Base-by-base conservation (phyloP, 2,888 invertebrate genomes). In the Lepidocyrtinus sp. region DNA sequence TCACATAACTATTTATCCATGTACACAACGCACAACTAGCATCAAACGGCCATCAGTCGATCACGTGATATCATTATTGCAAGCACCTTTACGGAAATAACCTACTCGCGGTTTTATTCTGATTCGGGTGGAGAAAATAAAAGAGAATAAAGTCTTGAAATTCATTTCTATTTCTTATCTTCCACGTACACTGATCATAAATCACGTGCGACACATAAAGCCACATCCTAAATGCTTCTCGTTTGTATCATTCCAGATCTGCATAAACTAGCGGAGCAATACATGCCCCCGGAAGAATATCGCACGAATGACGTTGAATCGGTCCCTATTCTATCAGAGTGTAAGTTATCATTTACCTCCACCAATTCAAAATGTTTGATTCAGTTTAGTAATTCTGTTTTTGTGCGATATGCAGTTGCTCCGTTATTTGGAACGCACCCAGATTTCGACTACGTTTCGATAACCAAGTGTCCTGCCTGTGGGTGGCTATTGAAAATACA, bases 391-490 rank as follows among this genome's bases (percentile, higher is more conserved):
- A 59, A 59, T 9, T 45, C 15, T 9, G 46, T 45, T 12, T 9
- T n/a, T n/a, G n/a, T n/a, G n/a, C n/a, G n/a, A n/a, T 9, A 45
- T 25, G 5, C 22, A 85, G 85, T 79, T 45, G 75, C 81, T 59
- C 67, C 75, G 12, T 50, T 86, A 1, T 85, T 81, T 62, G 86
- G 86, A 17, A 76, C 83, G 0, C 81, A 78, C 21, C 86, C 86
- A 0, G 86, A 83, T 15, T 75, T 62, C 17, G 86, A 86, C 24
- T 80, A 68, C 24, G 61, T 86, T 24, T 85, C 86, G 0, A 78
- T 86, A 15, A 83, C 83, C 0, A 81, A 81, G 62, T 86, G 86
- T 55, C 75, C 85, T 1, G 85, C 82, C 5, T 86, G 86, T 73
- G 70, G 72, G 5, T 81, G 79, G 78, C 63, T 78, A 19, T 71